Evolutionary conservation across 2,113 vertebrate species (phyloP).

Genomic region (Recurvirostra avosetta): DNA sequence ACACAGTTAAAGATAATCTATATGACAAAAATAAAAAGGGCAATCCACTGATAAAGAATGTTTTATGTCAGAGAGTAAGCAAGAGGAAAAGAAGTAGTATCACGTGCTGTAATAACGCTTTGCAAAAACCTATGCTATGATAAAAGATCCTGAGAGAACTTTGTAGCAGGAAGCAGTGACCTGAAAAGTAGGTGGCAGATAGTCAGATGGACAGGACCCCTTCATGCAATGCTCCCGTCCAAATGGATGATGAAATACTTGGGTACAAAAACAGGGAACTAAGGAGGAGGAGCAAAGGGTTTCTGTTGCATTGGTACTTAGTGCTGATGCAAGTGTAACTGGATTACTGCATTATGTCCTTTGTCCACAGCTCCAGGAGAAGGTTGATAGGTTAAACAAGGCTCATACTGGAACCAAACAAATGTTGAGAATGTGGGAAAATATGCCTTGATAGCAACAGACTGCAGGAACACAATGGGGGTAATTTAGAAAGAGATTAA

Average conservation of each 20-base stretch:
- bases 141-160: neutral
- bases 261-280: neutral
- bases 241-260: neutral
- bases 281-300: neutral
- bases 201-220: neutral
- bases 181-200: neutral
- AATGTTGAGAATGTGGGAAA: neutral
- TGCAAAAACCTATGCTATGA: rapidly evolving
- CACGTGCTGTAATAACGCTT: rapidly evolving
- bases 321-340: neutral
- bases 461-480: neutral
- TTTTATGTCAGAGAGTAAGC: neutral
- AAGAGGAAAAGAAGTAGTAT: neutral
- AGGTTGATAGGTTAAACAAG: neutral
- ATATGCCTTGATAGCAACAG: neutral
- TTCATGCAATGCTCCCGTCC: neutral
- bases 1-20: neutral
- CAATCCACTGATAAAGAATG: neutral
- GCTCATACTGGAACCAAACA: neutral
- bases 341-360: neutral
- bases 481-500: neutral
- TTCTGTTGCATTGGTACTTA: neutral
- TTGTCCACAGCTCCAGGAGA: neutral
- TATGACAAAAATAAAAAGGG: neutral
- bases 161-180: neutral